Percentiles rank a stretch among this genome's conserved stretches.
Evolutionary conservation across 1,140 invertebrate species (phyloP).

Genomic region (Bombus turneri): DNA sequence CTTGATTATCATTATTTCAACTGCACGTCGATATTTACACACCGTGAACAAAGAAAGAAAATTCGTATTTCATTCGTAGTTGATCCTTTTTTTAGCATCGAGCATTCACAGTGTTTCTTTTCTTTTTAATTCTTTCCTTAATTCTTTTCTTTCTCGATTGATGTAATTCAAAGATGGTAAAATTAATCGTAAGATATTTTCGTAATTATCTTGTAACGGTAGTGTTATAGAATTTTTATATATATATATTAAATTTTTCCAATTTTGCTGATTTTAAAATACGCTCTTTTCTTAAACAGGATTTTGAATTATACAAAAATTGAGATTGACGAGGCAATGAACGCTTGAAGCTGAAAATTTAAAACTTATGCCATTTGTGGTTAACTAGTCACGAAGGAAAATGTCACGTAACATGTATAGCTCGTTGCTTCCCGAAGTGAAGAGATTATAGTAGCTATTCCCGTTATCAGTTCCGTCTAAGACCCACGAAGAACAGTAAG

Average conservation of each 20-base stretch:
- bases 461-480: conserved; percentile 5
- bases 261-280: neutral
- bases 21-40: neutral
- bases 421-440: conserved; percentile 1
- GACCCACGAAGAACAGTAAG: neutral
- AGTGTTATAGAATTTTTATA: neutral
- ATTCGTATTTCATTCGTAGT: neutral
- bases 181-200: neutral
- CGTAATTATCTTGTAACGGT: too few species aligned
- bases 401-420: conserved; percentile 26
- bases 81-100: too few species aligned
- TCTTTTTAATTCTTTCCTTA: neutral
- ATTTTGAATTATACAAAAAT: neutral
- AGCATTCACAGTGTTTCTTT: too few species aligned
- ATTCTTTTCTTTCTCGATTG: neutral
- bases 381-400: neutral
- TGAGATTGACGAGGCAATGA: neutral
- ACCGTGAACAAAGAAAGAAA: neutral
- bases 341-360: neutral
- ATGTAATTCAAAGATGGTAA: neutral
- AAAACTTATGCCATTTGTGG: conserved; percentile 8
- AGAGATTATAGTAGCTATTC: conserved; percentile 9
- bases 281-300: neutral
- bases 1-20: conserved; percentile 9
- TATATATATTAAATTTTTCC: neutral